These are phyloP conservation scores for Hylia prasina DNA, from an alignment of 2,113 vertebrate species.

Conservation along the genomic window DNA sequence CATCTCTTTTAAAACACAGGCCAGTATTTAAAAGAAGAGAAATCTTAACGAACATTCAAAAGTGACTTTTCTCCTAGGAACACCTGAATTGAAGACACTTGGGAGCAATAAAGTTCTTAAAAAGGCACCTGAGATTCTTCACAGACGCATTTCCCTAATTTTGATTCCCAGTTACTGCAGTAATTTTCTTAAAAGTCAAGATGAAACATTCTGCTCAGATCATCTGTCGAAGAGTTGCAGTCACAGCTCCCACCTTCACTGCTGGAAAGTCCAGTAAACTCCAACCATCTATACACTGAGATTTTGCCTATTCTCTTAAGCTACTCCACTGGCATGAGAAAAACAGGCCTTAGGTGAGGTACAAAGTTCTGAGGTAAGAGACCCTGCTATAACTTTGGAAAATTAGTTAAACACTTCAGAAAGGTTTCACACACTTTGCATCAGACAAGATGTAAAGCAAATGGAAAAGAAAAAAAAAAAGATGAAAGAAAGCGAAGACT, in stretches of 20 bases:
- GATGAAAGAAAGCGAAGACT: neutral
- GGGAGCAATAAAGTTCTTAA: neutral
- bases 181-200: neutral
- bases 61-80: neutral
- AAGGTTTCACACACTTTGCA: neutral
- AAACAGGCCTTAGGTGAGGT: neutral
- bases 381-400: neutral
- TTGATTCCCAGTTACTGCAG: neutral
- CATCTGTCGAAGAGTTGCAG: neutral
- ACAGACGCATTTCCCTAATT: neutral
- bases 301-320: neutral
- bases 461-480: neutral
- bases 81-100: neutral
- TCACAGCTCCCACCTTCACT: neutral
- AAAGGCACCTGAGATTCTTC: neutral
- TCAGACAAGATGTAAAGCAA: neutral
- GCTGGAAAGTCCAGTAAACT: neutral
- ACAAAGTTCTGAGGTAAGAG: neutral
- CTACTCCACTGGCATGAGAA: neutral
- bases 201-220: neutral
- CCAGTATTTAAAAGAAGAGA: neutral
- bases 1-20: neutral
- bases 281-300: rapidly evolving
- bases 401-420: neutral
- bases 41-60: neutral